Evolutionary conservation across 2,113 vertebrate genomes (phyloP).

Genomic region (Salvelinus sp.): DNA sequence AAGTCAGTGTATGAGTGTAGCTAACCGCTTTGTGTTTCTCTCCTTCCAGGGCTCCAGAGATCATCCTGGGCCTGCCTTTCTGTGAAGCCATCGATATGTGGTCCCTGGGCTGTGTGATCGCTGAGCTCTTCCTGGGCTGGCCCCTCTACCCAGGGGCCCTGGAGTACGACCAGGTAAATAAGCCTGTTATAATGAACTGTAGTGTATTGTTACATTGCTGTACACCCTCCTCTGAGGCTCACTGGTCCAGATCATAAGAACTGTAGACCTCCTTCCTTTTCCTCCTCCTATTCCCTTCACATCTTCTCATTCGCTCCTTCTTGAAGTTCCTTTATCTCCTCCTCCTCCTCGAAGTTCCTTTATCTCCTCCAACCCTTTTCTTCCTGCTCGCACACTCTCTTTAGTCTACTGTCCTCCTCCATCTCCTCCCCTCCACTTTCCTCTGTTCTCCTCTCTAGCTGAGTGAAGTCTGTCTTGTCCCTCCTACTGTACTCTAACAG

Average conservation of each 20-base stretch:
- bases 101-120: constrained; percentile 98
- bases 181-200: constrained; percentile 4
- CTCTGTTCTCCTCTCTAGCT: background rate
- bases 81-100: constrained; percentile 99
- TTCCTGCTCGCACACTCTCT: background rate
- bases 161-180: constrained; percentile 97
- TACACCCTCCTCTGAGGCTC: background rate
- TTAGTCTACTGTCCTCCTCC: background rate
- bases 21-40: constrained; percentile 12
- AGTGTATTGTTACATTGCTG: constrained; percentile 4
- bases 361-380: background rate
- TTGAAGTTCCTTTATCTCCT: background rate
- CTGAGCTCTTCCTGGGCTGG: constrained; percentile 98
- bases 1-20: background rate
- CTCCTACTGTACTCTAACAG: background rate
- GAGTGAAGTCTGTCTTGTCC: background rate
- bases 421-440: background rate
- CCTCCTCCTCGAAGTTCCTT: background rate
- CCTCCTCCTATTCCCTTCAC: background rate
- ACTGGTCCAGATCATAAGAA: background rate
- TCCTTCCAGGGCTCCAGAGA: constrained; percentile 93
- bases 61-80: constrained; percentile 99
- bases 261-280: background rate
- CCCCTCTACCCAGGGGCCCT: constrained; percentile 97
- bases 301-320: background rate